Conservation (phyloP, 2,888 invertebrate species). For the Nomada lathburiana region DNA sequence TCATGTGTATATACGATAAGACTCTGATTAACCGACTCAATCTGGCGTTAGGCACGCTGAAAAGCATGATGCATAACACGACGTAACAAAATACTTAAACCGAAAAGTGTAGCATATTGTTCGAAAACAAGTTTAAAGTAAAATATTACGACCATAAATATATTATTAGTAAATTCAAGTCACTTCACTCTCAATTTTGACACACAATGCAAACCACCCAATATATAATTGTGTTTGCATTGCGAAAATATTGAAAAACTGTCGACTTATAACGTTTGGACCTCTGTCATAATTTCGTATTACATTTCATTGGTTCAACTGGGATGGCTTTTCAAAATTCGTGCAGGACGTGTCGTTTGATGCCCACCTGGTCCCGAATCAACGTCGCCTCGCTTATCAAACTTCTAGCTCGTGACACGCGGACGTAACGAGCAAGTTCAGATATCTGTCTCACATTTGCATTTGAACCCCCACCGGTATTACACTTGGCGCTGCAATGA, state of each 20-base stretch:
- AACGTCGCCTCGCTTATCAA: conserved; percentile 71
- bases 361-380: conserved; percentile 60
- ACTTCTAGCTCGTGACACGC: conserved; percentile 64
- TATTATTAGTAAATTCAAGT: too few relatives aligned
- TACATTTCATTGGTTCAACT: conserved; percentile 40
- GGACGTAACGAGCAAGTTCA: conserved; percentile 39
- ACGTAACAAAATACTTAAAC: too few relatives aligned
- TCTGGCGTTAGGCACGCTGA: too few relatives aligned
- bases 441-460: conserved; percentile 68
- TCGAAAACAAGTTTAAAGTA: too few relatives aligned
- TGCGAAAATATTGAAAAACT: background rate
- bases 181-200: too few relatives aligned
- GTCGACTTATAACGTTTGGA: conserved; percentile 22
- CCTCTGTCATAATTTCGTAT: conserved; percentile 42
- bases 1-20: too few relatives aligned
- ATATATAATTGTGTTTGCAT: background rate
- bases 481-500: conserved; percentile 63
- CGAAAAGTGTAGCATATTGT: too few relatives aligned
- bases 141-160: too few relatives aligned
- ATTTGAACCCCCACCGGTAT: conserved; percentile 70
- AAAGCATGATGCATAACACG: too few relatives aligned
- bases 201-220: too few relatives aligned
- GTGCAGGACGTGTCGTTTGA: conserved; percentile 32
- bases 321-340: conserved; percentile 12
- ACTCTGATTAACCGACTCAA: too few relatives aligned